These are phyloP conservation scores for Anoplophora glabripennis DNA, from an alignment of 1,140 invertebrate species.

Conservation along the genomic window DNA sequence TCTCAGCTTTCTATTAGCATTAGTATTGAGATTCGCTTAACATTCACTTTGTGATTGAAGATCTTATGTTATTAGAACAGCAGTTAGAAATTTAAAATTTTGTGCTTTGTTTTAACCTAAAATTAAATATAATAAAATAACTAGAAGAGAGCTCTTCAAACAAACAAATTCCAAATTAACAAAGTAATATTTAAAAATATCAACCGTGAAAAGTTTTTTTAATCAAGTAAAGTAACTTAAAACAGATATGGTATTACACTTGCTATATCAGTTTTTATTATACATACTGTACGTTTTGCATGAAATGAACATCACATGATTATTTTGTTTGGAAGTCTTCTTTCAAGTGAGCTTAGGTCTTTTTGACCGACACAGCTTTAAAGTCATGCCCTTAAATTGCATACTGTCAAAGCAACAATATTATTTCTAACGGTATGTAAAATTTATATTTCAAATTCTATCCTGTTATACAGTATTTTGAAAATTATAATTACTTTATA, in stretches of 20 bases:
- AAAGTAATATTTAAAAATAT: constrained; percentile 7
- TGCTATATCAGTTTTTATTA: constrained; percentile 2
- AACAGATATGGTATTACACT: constrained; percentile 19
- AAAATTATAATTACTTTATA: no score
- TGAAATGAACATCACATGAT: constrained; percentile 24
- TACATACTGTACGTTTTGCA: constrained; percentile 22
- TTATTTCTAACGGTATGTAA: no score
- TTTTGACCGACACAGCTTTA: background rate
- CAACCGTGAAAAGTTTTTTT: background rate
- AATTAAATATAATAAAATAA: constrained; percentile 12
- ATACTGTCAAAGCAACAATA: no score
- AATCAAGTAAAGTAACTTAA: constrained; percentile 11
- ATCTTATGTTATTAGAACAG: constrained; percentile 17
- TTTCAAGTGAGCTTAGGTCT: constrained; percentile 7
- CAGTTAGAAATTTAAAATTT: constrained; percentile 12
- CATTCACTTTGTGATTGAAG: constrained; percentile 18
- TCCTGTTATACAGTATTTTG: no score
- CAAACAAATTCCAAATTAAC: constrained; percentile 8
- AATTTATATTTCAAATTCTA: no score
- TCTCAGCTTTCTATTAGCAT: constrained; percentile 1
- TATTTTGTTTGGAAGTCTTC: constrained; percentile 25
- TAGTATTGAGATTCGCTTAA: constrained; percentile 17
- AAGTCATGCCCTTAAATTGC: background rate
- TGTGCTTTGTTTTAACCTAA: constrained; percentile 4
- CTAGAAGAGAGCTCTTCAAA: constrained; percentile 10